phyloP scores from a whole-genome alignment of 2,113 vertebrate genomes.

The Leucopsar rothschildi region DNA sequence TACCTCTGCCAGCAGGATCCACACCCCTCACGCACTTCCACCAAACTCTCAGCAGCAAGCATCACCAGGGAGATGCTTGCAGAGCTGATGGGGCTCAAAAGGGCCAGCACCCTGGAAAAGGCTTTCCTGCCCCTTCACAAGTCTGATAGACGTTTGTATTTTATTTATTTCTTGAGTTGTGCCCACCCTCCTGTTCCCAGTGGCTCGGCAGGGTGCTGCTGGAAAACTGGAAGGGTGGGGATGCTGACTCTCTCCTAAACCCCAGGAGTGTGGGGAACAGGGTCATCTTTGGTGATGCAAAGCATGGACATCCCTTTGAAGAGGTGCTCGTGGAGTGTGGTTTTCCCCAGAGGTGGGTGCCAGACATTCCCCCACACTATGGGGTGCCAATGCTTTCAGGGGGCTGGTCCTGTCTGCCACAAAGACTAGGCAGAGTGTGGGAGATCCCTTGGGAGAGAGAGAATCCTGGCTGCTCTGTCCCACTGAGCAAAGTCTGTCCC shows the following conservation, averaged over 20 bases:
- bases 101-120: neutral
- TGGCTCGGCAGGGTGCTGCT: rapidly evolving
- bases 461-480: rapidly evolving
- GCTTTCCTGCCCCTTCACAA: neutral
- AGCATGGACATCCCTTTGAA: neutral
- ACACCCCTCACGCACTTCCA: neutral
- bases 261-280: neutral
- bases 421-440: rapidly evolving
- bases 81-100: rapidly evolving
- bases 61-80: neutral
- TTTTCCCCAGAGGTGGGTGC: neutral
- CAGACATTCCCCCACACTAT: rapidly evolving
- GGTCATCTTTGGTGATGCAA: neutral
- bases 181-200: neutral
- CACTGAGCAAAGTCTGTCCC: neutral
- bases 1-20: neutral
- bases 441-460: neutral
- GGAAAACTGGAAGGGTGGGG: rapidly evolving
- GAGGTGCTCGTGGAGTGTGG: neutral
- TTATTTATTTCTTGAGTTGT: neutral
- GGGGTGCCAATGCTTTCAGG: rapidly evolving
- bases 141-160: neutral
- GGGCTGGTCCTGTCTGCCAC: neutral
- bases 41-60: neutral
- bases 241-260: neutral